Evolutionary conservation across 2,888 invertebrate genomes (phyloP), one percentile per base, ranked within the genome.

Genomic region (Cancer borealis): DNA sequence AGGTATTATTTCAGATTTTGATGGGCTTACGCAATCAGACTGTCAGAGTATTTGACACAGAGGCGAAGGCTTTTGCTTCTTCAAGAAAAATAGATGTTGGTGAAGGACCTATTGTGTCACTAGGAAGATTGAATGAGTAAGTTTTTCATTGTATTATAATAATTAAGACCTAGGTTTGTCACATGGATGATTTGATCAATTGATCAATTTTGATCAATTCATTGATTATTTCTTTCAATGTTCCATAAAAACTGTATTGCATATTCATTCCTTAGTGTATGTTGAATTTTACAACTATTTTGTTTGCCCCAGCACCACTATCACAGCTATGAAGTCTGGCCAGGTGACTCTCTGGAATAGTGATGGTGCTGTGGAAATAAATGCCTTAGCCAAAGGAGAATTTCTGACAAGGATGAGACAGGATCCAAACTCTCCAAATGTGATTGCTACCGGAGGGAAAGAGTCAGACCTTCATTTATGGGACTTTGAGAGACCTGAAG

Each of bases 391-490:
- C 21, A 47, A 60, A 73, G 95, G 95, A 12, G 95, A 95, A 30
- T 93, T 93, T 87, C 54, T 95, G 88, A 88, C 95, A 92, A n/a
- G 92, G 46, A 95, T 95, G 95, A 93, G 93, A 47, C 95, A 95
- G 84, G 47, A 91, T 10, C 95, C 92, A 49, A 26, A n/a, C 21
- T 90, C 95, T 17, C 91, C 88, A 91, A 90, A 92, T 79, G 12
- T 93, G 30, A 79, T 95, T 21, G 99, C 98, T 6, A 98, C 98
- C 96, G 99, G 99, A 39, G 99, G 99, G 0, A 98, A 98, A 96
- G 98, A 98, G 96, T 98, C 99, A 96, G 98, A 98, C 96, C 96
- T 99, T 0, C 98, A 99, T 97, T 96, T 99, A 0, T 99, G 98
- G 97, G 98, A 98, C 96, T 96, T 98, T 96, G 97, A 96, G 96